Evolutionary conservation across 2,797 vertebrate species (phyloP), one percentile per base, ranked within the genome.

Genomic region (Cossypha caffra): DNA sequence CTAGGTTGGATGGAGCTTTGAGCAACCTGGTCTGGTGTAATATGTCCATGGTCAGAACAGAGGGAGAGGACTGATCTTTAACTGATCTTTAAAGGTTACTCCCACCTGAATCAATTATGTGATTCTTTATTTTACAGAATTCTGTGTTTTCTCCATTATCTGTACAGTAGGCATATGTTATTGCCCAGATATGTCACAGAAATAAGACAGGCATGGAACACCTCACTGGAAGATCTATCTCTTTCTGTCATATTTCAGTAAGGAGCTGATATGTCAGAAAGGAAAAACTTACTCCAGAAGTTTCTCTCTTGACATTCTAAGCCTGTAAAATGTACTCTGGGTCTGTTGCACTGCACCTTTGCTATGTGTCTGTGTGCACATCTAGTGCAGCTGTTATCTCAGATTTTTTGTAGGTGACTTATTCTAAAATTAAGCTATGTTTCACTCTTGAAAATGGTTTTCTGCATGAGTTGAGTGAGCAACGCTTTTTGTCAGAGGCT

Each of bases 31-130:
- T 83, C 2, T 38, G 19, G 28, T 47, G 38, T 40, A 74, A 16
- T 40, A 24, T 24, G 9, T 48, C 31, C 42, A 25, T 63, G 10
- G 8, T 12, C 8, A 20, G 3, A 6, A 38, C 33, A 31, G 16
- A 2, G 3, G 4, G 5, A 10, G 5, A 35, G 11, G 5, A 38
- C 25, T 69, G 38, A 40, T 40, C 38, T 40, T 40, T 40, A 23
- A 16, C 0, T 66, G 31, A 16, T 57, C 58, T 57, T 58, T 79
- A 47, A 37, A 37, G 9, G 15, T 52, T 13, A 7, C 1, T 38
- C 4, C 7, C 29, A 63, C 23, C 1, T 19, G 18, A 55, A 42
- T 45, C 0, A 2, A 4, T 68, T 84, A 19, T 33, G 13, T 81
- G 11, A 40, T 71, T 79, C 43, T 35, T 0, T 81, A 43, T 57